Evolutionary conservation across 1,140 invertebrate species (phyloP), one percentile per base, ranked within the genome.

Genomic region (Heliconius hewitsoni): DNA sequence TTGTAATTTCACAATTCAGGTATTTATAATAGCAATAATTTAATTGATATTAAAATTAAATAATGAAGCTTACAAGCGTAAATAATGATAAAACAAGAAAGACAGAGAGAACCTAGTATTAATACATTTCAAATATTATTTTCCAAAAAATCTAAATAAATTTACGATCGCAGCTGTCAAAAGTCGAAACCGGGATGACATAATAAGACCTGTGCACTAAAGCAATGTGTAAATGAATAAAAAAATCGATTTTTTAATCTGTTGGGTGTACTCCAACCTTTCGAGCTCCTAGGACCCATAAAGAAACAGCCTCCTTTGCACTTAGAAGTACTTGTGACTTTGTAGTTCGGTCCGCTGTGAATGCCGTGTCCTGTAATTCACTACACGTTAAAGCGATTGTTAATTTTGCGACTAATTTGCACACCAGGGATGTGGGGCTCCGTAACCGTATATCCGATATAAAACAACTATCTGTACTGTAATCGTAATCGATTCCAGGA

Each of bases 221-320:
- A 92, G 90, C 90, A 86, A 85, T 73, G 90, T 92, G 88, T 85
- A 87, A 81, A 81, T 80, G 83, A 87, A 81, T 85, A 83, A 81
- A 84, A 81, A 80, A 83, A 85, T 74, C 81, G 86, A 85, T 84
- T 82, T 87, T 82, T 82, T 82, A 83, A 85, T 82, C 84, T 83
- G 82, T 89, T 88, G 83, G 84, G 81, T 86, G 85, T 86, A 88
- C 78, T 93, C 93, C 96, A 96, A 98, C 97, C 97, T 98, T 97
- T 96, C 97, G 96, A 95, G 97, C 97, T 96, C 97, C 97, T 96
- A 97, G 96, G 94, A 97, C 96, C 97, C 97, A 98, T 94, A 98
- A 97, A 95, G 97, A 97, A 96, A 98, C 96, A 96, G 97, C 97
- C 96, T 98, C 97, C 96, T 97, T 97, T 96, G 97, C 97, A 95